phyloP scores from a whole-genome alignment of 53 echinoderm and acorn worm species.

The Apostichopus leukothele region DNA sequence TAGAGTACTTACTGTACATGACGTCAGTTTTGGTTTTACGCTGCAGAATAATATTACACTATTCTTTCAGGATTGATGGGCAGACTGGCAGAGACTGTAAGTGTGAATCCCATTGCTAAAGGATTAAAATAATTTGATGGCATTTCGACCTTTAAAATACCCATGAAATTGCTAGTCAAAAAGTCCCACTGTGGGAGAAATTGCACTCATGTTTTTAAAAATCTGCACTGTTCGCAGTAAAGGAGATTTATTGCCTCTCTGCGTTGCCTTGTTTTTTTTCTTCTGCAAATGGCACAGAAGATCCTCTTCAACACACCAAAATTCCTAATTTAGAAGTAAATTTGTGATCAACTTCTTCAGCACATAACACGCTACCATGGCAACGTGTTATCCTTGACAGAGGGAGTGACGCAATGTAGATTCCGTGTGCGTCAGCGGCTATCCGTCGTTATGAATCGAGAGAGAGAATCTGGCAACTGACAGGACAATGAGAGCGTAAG shows the following conservation, averaged over 20 bases:
- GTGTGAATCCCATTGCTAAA: too few species aligned
- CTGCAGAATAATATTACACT: too few species aligned
- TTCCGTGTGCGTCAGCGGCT: constrained; percentile 19
- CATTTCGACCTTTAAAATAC: background rate
- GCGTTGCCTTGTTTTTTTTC: background rate
- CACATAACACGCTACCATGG: constrained; percentile 39
- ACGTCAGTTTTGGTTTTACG: too few species aligned
- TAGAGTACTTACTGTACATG: too few species aligned
- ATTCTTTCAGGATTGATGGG: too few species aligned
- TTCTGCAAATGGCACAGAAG: background rate
- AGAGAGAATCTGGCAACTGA: background rate
- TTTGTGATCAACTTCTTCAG: constrained; percentile 39
- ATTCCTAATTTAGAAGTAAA: constrained; percentile 41
- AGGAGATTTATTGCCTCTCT: background rate
- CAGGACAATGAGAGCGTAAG: constrained; percentile 21
- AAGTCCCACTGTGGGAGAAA: background rate
- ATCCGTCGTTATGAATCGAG: constrained; percentile 24
- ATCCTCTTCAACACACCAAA: constrained; percentile 42
- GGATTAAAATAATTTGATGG: background rate
- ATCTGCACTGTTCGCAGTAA: background rate
- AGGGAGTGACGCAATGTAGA: constrained; percentile 32
- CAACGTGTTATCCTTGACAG: constrained; percentile 17
- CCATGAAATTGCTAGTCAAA: constrained; percentile 10
- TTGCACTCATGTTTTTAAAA: background rate
- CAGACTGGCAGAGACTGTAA: too few species aligned